Evolutionary conservation across 92 coral and sea anemone genomes (phyloP).

Genomic region (Phenganax subtilis): DNA sequence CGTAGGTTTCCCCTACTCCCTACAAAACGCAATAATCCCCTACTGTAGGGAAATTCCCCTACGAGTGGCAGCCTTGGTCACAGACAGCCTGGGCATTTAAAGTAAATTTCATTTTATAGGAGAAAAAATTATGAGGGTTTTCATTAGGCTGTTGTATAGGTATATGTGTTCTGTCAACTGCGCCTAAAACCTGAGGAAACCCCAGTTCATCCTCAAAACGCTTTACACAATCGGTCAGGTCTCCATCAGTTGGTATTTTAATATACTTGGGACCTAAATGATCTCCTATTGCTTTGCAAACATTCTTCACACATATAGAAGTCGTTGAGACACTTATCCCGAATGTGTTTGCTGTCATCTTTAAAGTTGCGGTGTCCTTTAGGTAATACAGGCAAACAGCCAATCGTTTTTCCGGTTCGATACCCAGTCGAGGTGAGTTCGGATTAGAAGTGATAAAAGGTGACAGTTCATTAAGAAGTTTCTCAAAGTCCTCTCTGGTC

Average conservation of each 20-base stretch:
- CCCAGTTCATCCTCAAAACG: conserved; percentile 51
- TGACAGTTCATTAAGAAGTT: neutral
- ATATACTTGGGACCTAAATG: conserved; percentile 51
- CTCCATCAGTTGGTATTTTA: conserved; percentile 38
- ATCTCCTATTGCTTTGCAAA: conserved; percentile 39
- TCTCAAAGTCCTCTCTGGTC: neutral
- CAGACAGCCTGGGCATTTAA: conserved; percentile 57
- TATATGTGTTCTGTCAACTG: conserved; percentile 58
- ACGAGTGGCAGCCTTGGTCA: too few relatives aligned
- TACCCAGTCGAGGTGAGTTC: neutral
- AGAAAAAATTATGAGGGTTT: conserved; percentile 53
- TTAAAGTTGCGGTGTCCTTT: conserved; percentile 1
- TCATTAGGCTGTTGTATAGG: conserved; percentile 52
- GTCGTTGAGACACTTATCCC: conserved; percentile 34
- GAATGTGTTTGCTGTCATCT: conserved; percentile 13
- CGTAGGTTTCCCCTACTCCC: too few relatives aligned
- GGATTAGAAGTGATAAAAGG: conserved; percentile 11
- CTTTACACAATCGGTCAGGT: conserved; percentile 38
- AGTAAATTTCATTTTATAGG: conserved; percentile 54
- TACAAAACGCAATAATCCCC: too few relatives aligned
- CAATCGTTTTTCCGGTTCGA: neutral
- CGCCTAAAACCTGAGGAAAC: conserved; percentile 61
- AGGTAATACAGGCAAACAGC: conserved; percentile 10
- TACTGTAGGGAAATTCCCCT: too few relatives aligned
- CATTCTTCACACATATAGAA: conserved; percentile 41